These are phyloP conservation scores for Hemithea aestivaria DNA, from an alignment of 2,888 invertebrate genomes.

Conservation along the genomic window DNA sequence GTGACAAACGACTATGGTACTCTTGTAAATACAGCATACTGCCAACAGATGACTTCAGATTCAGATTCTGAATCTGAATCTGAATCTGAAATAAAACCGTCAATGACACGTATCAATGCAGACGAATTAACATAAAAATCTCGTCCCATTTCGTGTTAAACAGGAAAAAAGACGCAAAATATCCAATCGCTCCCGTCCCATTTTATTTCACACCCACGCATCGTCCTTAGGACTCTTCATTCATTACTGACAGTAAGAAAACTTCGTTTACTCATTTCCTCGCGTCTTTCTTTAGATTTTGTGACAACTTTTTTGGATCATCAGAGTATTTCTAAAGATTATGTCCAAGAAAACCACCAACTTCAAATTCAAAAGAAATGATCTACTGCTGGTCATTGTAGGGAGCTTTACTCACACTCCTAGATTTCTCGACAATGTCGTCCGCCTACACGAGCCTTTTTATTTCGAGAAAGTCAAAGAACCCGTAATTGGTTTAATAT, in stretches of 20 bases:
- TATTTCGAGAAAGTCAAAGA: constrained; percentile 11
- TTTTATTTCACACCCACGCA: constrained; percentile 30
- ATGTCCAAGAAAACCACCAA: too few relatives aligned
- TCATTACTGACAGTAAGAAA: constrained; percentile 4
- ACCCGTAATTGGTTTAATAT: constrained; percentile 21
- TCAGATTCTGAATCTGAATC: too few relatives aligned
- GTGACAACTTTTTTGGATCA: too few relatives aligned
- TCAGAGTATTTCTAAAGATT: too few relatives aligned
- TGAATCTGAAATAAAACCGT: too few relatives aligned
- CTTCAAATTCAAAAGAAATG: too few relatives aligned
- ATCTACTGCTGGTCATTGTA: constrained; percentile 3
- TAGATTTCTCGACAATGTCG: constrained; percentile 31
- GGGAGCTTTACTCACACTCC: constrained; percentile 27
- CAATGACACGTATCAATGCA: neutral
- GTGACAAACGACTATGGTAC: too few relatives aligned
- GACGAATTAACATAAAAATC: constrained; percentile 1
- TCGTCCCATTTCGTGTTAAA: constrained; percentile 9
- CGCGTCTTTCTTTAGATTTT: too few relatives aligned
- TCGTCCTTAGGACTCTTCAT: constrained; percentile 28
- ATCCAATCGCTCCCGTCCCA: constrained; percentile 33
- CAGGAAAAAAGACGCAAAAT: constrained; percentile 28
- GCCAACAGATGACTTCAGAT: too few relatives aligned
- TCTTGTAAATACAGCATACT: too few relatives aligned
- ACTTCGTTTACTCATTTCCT: neutral
- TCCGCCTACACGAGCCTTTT: constrained; percentile 36